Percentiles rank a stretch among this genome's conserved stretches.
Evolutionary conservation across 2,888 invertebrate genomes (phyloP).

Genomic region (Rotaria socialis): DNA sequence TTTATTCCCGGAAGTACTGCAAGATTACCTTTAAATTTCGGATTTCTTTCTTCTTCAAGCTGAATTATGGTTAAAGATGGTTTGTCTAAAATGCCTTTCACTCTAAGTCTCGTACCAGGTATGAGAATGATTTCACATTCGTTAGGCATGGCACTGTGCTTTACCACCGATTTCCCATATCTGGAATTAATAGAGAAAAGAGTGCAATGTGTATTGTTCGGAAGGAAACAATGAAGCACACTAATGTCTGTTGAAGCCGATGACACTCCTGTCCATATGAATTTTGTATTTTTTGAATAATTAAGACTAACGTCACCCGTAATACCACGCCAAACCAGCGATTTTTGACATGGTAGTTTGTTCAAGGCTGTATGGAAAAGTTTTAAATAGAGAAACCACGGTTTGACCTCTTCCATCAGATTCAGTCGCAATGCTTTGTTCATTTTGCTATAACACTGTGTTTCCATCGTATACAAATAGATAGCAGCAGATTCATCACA

Average conservation of each 20-base stretch:
- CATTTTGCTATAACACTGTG: neutral
- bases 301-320: neutral
- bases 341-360: neutral
- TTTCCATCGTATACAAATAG: neutral
- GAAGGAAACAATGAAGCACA: neutral
- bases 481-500: neutral
- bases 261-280: neutral
- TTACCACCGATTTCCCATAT: neutral
- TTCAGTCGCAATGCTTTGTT: neutral
- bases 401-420: neutral
- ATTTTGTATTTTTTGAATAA: neutral
- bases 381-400: neutral
- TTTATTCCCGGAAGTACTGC: too few relatives aligned
- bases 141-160: neutral
- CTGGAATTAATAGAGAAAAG: neutral
- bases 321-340: neutral
- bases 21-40: too few relatives aligned
- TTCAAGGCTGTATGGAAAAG: neutral
- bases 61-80: too few relatives aligned
- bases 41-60: too few relatives aligned
- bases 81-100: too few relatives aligned
- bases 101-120: neutral
- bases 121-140: neutral
- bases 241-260: neutral
- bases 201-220: neutral